phyloP scores from a whole-genome alignment of 2,888 invertebrate species.

The Macroteleia sp. region DNA sequence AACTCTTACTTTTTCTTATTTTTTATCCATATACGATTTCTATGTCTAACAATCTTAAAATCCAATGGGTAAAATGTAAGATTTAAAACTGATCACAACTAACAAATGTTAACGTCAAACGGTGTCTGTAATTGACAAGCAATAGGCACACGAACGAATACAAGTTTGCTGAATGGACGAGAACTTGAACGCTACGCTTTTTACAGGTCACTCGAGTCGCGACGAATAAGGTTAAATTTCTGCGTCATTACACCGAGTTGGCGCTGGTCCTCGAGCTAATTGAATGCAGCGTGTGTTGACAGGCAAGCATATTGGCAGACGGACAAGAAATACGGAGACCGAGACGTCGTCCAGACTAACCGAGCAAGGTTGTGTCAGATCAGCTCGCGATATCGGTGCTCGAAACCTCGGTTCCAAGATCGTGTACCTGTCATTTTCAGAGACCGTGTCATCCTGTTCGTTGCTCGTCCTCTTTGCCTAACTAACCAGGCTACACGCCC shows the following conservation, averaged over 20 bases:
- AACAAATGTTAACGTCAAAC: slow-evolving; percentile 48
- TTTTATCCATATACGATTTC: no score
- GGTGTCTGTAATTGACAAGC: slow-evolving; percentile 37
- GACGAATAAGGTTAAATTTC: slow-evolving; percentile 74
- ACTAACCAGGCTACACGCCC: slow-evolving; percentile 75
- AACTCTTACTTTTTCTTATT: no score
- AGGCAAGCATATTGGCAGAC: slow-evolving; percentile 83
- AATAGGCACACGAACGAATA: slow-evolving; percentile 2
- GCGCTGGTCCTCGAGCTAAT: slow-evolving; percentile 79
- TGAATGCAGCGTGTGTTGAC: slow-evolving; percentile 84
- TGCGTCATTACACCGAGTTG: slow-evolving; percentile 80
- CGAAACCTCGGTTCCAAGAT: slow-evolving; percentile 75
- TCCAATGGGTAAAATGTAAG: slow-evolving; percentile 2
- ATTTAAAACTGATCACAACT: slow-evolving; percentile 31
- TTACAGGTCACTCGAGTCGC: slow-evolving; percentile 30
- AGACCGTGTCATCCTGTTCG: slow-evolving; percentile 78
- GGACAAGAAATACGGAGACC: slow-evolving; percentile 71
- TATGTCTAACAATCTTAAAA: no score
- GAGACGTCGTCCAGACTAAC: slow-evolving; percentile 72
- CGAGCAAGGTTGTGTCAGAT: slow-evolving; percentile 81
- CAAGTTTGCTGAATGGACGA: no score
- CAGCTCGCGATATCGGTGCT: slow-evolving; percentile 79
- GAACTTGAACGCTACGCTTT: no score
- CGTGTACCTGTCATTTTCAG: slow-evolving; percentile 83
- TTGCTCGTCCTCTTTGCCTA: slow-evolving; percentile 68